Conservation (phyloP, 2,113 vertebrate species). For the Apaloderma vittatum region DNA sequence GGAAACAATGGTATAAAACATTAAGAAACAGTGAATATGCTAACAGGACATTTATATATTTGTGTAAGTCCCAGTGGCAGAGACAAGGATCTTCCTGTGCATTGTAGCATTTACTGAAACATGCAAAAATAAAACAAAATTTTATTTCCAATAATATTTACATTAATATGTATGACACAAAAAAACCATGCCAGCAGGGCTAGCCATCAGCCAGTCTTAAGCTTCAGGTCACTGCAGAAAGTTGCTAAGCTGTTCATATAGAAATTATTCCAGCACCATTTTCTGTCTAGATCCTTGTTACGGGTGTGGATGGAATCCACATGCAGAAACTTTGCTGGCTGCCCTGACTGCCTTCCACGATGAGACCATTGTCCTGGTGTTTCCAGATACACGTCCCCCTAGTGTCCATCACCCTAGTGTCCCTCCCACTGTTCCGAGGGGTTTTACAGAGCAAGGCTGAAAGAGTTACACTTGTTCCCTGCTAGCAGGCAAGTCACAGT, state of each 20-base stretch:
- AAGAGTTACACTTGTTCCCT: background rate
- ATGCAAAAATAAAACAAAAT: background rate
- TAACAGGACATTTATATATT: background rate
- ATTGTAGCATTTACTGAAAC: background rate
- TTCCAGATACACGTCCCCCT: background rate
- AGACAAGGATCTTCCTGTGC: background rate
- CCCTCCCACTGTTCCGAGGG: background rate
- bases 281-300: background rate
- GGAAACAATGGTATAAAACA: background rate
- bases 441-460: background rate
- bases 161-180: background rate
- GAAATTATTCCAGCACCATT: background rate
- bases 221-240: background rate
- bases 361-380: background rate
- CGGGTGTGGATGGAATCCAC: accelerated
- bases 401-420: background rate
- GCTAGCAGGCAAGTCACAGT: constrained; percentile 23
- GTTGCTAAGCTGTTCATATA: background rate
- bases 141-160: background rate
- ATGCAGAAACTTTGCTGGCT: background rate
- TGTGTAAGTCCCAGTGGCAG: background rate
- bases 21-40: background rate
- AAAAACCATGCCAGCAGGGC: background rate
- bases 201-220: background rate
- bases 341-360: accelerated